Evolutionary conservation across 2,113 vertebrate species (phyloP).

Genomic region (Protobothrops flavoviridis): DNA sequence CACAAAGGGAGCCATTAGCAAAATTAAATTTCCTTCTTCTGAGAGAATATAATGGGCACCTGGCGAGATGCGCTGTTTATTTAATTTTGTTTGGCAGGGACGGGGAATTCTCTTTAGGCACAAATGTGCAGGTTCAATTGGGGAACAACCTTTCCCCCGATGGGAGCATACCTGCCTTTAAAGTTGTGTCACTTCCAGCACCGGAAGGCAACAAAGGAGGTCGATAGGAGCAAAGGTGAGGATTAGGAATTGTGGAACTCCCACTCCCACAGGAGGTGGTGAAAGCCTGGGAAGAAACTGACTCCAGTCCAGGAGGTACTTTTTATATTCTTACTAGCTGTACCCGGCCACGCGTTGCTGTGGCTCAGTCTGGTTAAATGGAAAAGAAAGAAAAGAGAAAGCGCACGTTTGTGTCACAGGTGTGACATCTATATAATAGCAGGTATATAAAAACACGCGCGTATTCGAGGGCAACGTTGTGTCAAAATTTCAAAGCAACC

Average conservation of each 20-base stretch:
- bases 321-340: background rate
- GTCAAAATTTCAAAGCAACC: no score
- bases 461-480: no score
- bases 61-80: background rate
- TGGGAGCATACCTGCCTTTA: background rate
- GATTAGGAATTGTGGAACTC: background rate
- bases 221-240: background rate
- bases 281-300: background rate
- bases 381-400: no score
- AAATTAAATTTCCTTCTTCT: background rate
- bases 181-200: background rate
- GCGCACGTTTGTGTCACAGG: no score
- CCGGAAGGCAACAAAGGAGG: background rate
- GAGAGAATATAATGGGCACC: background rate
- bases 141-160: background rate
- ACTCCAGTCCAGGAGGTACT: background rate
- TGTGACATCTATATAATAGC: no score
- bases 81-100: rapidly evolving
- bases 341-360: no score
- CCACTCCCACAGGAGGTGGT: background rate
- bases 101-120: background rate
- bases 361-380: no score
- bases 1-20: background rate
- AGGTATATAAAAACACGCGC: no score
- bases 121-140: background rate